Conservation (phyloP, 2,113 vertebrate genomes). For the Epinephelus moara region DNA sequence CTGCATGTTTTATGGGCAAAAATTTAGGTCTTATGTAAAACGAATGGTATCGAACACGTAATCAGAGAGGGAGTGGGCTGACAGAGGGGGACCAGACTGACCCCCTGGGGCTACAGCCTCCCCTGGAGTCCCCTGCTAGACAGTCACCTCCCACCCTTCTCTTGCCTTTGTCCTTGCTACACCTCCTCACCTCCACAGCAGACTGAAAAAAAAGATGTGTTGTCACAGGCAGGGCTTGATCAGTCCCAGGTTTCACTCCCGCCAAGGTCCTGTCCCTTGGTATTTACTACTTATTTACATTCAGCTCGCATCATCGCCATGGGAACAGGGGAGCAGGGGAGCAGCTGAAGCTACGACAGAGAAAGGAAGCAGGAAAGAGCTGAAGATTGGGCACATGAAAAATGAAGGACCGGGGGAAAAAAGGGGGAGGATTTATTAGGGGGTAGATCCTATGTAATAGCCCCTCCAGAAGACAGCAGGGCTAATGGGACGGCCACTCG, state of each 20-base stretch:
- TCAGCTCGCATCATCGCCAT: slow-evolving; percentile 24
- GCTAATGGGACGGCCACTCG: slow-evolving; percentile 49
- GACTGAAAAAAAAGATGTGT: slow-evolving; percentile 38
- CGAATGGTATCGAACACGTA: slow-evolving; percentile 1
- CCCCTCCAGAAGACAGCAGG: slow-evolving; percentile 64
- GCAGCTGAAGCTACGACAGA: not conserved
- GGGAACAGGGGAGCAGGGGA: slow-evolving; percentile 38
- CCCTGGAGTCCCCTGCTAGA: slow-evolving; percentile 20
- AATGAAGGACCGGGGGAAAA: slow-evolving; percentile 4
- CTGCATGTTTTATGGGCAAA: not conserved
- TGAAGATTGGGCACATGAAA: slow-evolving; percentile 34
- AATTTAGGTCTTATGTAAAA: slow-evolving; percentile 16
- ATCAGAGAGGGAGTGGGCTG: slow-evolving; percentile 20
- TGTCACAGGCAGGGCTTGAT: slow-evolving; percentile 48
- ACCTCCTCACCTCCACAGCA: slow-evolving; percentile 25
- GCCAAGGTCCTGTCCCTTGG: slow-evolving; percentile 44
- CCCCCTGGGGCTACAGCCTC: slow-evolving; percentile 42
- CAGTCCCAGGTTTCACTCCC: slow-evolving; percentile 34
- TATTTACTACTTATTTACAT: slow-evolving; percentile 58
- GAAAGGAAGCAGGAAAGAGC: not conserved
- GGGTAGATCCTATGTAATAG: slow-evolving; percentile 65
- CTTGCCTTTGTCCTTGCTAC: slow-evolving; percentile 71
- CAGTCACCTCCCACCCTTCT: slow-evolving; percentile 51
- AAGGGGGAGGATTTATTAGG: not conserved
- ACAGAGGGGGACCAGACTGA: slow-evolving; percentile 16